These are phyloP conservation scores for Erynnis tages DNA, from an alignment of 2,888 invertebrate species.

Conservation along the genomic window DNA sequence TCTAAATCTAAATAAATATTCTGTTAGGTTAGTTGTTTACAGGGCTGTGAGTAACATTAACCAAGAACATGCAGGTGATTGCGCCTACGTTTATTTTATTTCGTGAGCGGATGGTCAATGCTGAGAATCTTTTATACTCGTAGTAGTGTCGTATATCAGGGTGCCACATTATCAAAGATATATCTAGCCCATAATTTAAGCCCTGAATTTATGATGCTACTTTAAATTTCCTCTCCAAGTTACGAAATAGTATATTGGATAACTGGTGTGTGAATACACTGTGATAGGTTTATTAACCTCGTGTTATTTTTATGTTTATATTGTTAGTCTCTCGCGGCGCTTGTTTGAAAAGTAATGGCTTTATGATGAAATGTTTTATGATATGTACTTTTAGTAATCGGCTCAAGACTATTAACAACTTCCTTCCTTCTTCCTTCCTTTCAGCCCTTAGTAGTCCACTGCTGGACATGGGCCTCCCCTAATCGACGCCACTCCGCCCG, in stretches of 20 bases:
- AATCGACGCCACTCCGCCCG: no score
- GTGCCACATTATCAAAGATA: conserved; percentile 13
- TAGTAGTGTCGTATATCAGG: conserved; percentile 1
- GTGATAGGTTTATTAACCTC: neutral
- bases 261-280: conserved; percentile 5
- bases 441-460: no score
- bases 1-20: no score
- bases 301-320: neutral
- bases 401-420: no score
- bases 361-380: no score
- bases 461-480: no score
- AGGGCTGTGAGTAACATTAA: no score
- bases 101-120: conserved; percentile 9
- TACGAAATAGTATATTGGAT: conserved; percentile 7
- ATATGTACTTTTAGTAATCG: no score
- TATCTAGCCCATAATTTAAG: conserved; percentile 9
- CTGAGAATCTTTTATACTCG: neutral
- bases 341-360: no score
- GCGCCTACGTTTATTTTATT: conserved; percentile 8
- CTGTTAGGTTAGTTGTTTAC: no score
- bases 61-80: conserved; percentile 9
- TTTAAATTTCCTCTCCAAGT: conserved; percentile 6
- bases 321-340: no score
- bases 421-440: no score
- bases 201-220: conserved; percentile 6